phyloP scores from a whole-genome alignment of 92 coral and sea anemone species.

The Porites cylindrica region DNA sequence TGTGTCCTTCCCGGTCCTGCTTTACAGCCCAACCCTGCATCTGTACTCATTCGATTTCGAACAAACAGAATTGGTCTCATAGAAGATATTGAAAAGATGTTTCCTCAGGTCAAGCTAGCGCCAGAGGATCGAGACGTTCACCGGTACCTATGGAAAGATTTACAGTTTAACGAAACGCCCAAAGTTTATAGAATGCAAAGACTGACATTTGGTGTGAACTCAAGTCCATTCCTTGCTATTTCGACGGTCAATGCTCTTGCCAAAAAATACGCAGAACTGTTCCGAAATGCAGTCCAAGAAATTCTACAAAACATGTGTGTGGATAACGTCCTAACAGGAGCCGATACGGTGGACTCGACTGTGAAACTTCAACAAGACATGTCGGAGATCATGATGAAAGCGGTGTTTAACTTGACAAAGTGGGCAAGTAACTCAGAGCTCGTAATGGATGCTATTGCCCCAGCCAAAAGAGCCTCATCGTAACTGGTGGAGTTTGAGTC shows the following conservation, averaged over 20 bases:
- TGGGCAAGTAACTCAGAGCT: conserved; percentile 49
- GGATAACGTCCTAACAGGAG: conserved; percentile 49
- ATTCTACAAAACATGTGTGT: conserved; percentile 39
- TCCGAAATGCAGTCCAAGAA: conserved; percentile 24
- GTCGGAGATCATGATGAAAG: conserved; percentile 30
- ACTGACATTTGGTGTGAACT: conserved; percentile 59
- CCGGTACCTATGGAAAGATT: conserved; percentile 59
- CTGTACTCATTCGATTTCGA: conserved; percentile 43
- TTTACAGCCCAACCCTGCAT: conserved; percentile 26
- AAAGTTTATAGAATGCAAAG: conserved; percentile 52
- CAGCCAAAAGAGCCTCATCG: neutral
- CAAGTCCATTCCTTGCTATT: conserved; percentile 47
- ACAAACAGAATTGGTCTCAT: conserved; percentile 37
- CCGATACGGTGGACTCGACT: conserved; percentile 25
- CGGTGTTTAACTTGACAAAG: conserved; percentile 56
- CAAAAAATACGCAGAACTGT: neutral
- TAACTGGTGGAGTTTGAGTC: conserved; percentile 23
- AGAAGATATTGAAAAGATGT: conserved; percentile 64
- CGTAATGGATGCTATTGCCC: conserved; percentile 19
- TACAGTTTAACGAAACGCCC: conserved; percentile 25
- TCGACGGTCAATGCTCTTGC: conserved; percentile 38
- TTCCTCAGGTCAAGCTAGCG: conserved; percentile 44
- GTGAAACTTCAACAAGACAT: conserved; percentile 21
- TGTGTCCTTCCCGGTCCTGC: conserved; percentile 51
- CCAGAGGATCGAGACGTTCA: conserved; percentile 44